These are phyloP conservation scores for Drosophila albomicans DNA, from an alignment of 1,140 invertebrate species.

Conservation along the genomic window DNA sequence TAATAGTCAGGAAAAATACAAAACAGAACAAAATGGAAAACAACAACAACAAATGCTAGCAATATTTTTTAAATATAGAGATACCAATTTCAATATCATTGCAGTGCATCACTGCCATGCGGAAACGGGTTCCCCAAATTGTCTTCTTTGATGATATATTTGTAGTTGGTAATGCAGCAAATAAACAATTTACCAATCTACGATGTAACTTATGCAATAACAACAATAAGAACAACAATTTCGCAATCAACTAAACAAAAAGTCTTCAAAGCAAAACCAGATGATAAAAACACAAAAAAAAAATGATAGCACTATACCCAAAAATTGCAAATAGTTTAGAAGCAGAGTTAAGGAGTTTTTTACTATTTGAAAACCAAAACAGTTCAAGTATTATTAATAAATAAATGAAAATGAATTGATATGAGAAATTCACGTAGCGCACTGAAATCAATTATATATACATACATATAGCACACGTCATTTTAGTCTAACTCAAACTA, in stretches of 20 bases:
- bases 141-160: slow-evolving; percentile 56
- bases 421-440: slow-evolving; percentile 44
- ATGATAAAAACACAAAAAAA: not conserved
- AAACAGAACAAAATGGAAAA: slow-evolving; percentile 4
- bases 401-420: slow-evolving; percentile 27
- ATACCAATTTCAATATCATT: slow-evolving; percentile 65
- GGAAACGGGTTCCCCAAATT: slow-evolving; percentile 73
- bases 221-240: slow-evolving; percentile 46
- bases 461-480: slow-evolving; percentile 30
- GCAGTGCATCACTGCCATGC: slow-evolving; percentile 80
- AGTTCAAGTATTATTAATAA: slow-evolving; percentile 68
- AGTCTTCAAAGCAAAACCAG: slow-evolving; percentile 34
- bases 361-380: slow-evolving; percentile 37
- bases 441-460: slow-evolving; percentile 45
- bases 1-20: slow-evolving; percentile 7
- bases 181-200: slow-evolving; percentile 56
- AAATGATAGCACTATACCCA: slow-evolving; percentile 29
- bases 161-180: slow-evolving; percentile 38
- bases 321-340: slow-evolving; percentile 33
- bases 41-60: slow-evolving; percentile 15
- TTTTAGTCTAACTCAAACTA: slow-evolving; percentile 28
- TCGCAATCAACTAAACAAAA: slow-evolving; percentile 49
- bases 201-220: slow-evolving; percentile 75
- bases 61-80: slow-evolving; percentile 12
- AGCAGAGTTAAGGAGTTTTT: slow-evolving; percentile 33